A percentile compares a stretch with the other conserved stretches of the same genome.
phyloP scores from a whole-genome alignment of 1,140 invertebrate species.

The Trichonephila clavipes region DNA sequence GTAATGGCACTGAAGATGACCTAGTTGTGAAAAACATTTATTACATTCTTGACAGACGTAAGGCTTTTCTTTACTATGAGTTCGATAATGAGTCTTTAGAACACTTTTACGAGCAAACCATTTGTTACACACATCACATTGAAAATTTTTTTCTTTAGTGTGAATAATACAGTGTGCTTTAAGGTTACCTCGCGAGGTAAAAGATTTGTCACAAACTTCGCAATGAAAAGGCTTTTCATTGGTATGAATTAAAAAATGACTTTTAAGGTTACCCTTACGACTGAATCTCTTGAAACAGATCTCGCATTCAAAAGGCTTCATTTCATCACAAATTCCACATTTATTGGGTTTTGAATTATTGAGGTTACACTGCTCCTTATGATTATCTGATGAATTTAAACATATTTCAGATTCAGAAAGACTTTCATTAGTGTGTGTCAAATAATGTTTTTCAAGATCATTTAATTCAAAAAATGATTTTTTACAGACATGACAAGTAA shows the following conservation, averaged over 20 bases:
- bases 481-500: background rate
- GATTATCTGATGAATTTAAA: background rate
- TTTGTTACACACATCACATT: conserved; percentile 16
- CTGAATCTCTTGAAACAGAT: conserved; percentile 4
- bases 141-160: conserved; percentile 5
- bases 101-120: background rate
- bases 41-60: conserved; percentile 14
- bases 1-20: background rate
- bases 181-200: background rate
- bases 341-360: background rate
- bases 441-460: background rate
- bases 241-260: background rate
- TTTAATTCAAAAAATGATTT: background rate
- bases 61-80: conserved; percentile 3
- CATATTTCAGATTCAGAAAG: background rate
- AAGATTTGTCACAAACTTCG: background rate
- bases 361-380: background rate
- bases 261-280: background rate
- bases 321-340: background rate
- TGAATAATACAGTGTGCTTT: background rate
- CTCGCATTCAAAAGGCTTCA: background rate
- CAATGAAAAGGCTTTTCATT: background rate
- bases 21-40: background rate
- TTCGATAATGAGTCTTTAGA: background rate
- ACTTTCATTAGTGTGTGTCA: background rate